These are phyloP conservation scores for Mesocricetus auratus DNA, from an alignment of 2,113 vertebrate species.

Conservation along the genomic window DNA sequence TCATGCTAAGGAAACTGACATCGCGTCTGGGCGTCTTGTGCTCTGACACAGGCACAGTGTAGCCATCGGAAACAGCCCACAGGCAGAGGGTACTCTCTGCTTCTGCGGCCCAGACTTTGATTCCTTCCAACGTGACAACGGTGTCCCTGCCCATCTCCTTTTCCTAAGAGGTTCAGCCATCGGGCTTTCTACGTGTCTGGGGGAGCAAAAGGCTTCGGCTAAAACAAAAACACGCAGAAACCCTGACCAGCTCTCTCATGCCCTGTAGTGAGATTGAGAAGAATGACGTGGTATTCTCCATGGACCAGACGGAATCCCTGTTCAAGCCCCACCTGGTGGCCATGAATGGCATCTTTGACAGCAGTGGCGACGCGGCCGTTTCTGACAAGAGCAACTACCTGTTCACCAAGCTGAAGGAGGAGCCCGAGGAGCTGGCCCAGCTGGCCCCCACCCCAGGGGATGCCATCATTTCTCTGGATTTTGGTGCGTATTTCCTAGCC, in stretches of 20 bases:
- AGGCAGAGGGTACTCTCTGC: accelerated
- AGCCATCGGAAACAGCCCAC: no score
- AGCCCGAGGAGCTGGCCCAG: conserved; percentile 96
- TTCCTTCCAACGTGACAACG: neutral
- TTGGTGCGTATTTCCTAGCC: conserved; percentile 88
- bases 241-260: conserved; percentile 73
- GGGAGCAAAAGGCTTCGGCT: neutral
- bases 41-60: accelerated
- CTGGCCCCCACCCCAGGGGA: conserved; percentile 96
- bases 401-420: conserved; percentile 96
- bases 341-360: conserved; percentile 90
- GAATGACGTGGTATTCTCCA: conserved; percentile 93
- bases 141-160: neutral
- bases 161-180: neutral
- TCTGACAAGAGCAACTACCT: conserved; percentile 89
- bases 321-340: conserved; percentile 92
- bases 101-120: neutral
- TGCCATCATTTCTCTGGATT: conserved; percentile 94
- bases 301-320: conserved; percentile 96
- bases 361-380: conserved; percentile 44
- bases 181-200: neutral
- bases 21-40: accelerated
- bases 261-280: conserved; percentile 95
- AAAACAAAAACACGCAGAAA: neutral
- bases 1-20: neutral